Conservation (phyloP, 2,888 invertebrate species). For the Calameuta filiformis region DNA sequence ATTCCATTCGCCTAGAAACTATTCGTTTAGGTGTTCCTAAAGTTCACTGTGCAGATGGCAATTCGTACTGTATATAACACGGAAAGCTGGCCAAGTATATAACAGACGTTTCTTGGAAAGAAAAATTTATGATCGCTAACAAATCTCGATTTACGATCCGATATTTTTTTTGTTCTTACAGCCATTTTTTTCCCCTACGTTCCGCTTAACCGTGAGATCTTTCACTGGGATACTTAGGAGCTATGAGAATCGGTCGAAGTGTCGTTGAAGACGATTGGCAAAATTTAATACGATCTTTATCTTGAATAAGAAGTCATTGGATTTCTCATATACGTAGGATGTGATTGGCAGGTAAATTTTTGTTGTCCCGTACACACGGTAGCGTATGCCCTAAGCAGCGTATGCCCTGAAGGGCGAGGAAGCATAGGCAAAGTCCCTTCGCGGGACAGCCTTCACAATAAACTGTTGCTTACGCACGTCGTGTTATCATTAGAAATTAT, state of each 20-base stretch:
- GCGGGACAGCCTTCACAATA: too few relatives aligned
- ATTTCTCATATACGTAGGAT: neutral
- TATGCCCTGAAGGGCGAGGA: too few relatives aligned
- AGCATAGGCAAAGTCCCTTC: too few relatives aligned
- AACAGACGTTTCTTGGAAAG: neutral
- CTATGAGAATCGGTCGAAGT: neutral
- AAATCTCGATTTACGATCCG: neutral
- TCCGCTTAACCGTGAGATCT: neutral
- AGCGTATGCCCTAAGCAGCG: too few relatives aligned
- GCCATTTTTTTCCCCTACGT: neutral
- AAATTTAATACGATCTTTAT: neutral
- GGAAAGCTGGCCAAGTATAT: neutral
- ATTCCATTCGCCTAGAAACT: neutral
- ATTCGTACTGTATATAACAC: neutral
- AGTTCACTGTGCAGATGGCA: neutral
- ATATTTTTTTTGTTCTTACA: neutral
- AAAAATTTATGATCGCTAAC: conserved; percentile 1
- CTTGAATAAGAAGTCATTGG: neutral
- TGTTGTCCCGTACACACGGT: neutral
- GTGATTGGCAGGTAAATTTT: neutral
- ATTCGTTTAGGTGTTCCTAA: neutral
- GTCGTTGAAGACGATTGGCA: neutral
- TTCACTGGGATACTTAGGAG: neutral
- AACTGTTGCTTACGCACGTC: neutral
- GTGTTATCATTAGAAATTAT: neutral